Conservation (phyloP, 2,113 vertebrate genomes). For the Nothobranchius furzeri region DNA sequence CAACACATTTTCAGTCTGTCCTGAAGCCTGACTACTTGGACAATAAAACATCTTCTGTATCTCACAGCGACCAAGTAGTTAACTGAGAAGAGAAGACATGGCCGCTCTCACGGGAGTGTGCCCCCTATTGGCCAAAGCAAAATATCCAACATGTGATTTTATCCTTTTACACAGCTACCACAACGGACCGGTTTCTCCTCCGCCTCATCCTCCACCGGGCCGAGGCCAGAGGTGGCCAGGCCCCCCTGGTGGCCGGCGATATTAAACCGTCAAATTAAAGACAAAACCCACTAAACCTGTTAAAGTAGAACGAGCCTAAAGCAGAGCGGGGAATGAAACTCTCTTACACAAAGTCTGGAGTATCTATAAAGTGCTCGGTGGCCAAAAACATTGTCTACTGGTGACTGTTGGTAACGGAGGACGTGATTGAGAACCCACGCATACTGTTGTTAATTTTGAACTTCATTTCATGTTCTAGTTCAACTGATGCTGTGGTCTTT, state of each 20-base stretch:
- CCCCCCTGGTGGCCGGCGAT: conserved; percentile 80
- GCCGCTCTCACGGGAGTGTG: conserved; percentile 65
- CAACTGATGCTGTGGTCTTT: conserved; percentile 52
- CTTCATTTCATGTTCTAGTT: conserved; percentile 34
- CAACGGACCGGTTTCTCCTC: conserved; percentile 81
- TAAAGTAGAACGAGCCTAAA: conserved; percentile 54
- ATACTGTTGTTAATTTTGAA: conserved; percentile 34
- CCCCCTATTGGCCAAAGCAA: conserved; percentile 63
- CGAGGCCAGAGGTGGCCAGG: conserved; percentile 83
- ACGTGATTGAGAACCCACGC: conserved; percentile 27
- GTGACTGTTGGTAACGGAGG: conserved; percentile 38
- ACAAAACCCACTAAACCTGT: conserved; percentile 36
- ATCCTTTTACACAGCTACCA: conserved; percentile 85
- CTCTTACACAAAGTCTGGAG: conserved; percentile 48
- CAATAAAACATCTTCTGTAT: conserved; percentile 19
- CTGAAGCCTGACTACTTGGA: conserved; percentile 46
- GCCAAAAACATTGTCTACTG: conserved; percentile 55
- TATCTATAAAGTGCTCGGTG: conserved; percentile 49
- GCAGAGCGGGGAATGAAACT: conserved; percentile 36
- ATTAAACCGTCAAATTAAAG: conserved; percentile 77
- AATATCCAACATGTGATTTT: conserved; percentile 81
- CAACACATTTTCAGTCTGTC: too few relatives aligned
- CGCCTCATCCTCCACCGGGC: conserved; percentile 78
- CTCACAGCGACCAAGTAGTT: conserved; percentile 8
- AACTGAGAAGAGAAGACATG: conserved; percentile 13